phyloP scores from a whole-genome alignment of 2,888 invertebrate species.

The Eupithecia dodoneata region DNA sequence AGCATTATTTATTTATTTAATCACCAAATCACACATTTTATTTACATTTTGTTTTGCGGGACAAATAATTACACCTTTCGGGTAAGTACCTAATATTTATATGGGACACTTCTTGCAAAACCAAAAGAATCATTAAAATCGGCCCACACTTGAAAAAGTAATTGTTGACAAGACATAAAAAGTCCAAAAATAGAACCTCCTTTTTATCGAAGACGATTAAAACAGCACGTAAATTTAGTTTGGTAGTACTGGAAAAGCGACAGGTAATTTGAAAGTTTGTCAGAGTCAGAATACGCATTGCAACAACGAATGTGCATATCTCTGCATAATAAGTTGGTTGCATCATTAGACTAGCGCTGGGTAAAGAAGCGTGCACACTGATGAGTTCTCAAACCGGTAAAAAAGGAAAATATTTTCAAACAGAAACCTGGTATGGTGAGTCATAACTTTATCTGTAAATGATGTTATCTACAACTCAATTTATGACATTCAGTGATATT shows the following conservation, averaged over 20 bases:
- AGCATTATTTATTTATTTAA: too few relatives aligned
- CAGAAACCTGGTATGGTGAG: neutral
- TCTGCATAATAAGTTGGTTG: conserved; percentile 19
- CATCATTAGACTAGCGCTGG: neutral
- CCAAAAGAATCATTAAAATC: neutral
- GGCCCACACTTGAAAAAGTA: neutral
- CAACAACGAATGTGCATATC: conserved; percentile 29
- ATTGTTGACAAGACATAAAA: neutral
- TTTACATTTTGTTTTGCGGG: too few relatives aligned
- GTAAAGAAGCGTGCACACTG: conserved; percentile 6
- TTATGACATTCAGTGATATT: neutral
- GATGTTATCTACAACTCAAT: neutral
- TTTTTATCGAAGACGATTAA: neutral
- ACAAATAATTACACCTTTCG: too few relatives aligned
- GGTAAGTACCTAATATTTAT: too few relatives aligned
- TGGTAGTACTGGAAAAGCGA: neutral
- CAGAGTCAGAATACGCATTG: conserved; percentile 23
- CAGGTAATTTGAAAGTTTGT: conserved; percentile 7
- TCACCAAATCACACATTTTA: too few relatives aligned
- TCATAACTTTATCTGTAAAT: neutral
- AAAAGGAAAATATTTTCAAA: neutral
- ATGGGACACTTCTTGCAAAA: neutral
- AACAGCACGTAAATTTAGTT: neutral
- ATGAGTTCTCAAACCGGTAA: neutral
- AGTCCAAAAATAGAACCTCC: too few relatives aligned